Evolutionary conservation across 2,797 vertebrate species (phyloP).

Genomic region (Tenualosa ilisha): DNA sequence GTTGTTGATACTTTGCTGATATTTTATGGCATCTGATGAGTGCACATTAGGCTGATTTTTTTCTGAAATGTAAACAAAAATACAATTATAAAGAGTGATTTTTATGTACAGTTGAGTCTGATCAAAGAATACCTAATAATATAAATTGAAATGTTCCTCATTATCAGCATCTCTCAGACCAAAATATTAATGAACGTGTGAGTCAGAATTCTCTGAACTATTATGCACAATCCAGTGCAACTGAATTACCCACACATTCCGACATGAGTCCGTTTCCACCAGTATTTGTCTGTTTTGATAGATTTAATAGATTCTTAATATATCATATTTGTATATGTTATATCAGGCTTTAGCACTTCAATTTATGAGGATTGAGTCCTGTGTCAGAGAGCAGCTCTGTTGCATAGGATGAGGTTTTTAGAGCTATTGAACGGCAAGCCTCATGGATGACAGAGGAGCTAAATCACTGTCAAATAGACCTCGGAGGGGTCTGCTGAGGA

Average conservation of each 20-base stretch:
- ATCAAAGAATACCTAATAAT: too few relatives aligned
- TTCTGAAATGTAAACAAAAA: not conserved
- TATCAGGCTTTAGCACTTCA: not conserved
- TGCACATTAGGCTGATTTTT: not conserved
- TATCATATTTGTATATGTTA: not conserved
- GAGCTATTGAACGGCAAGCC: constrained; percentile 71
- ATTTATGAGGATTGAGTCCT: constrained; percentile 39
- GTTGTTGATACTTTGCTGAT: not conserved
- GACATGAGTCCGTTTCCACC: not conserved
- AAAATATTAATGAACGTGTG: not conserved
- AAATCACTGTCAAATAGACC: constrained; percentile 70
- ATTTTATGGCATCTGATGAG: not conserved
- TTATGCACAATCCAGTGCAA: not conserved
- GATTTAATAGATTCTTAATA: too few relatives aligned
- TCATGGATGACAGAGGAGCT: constrained; percentile 61
- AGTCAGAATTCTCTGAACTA: not conserved
- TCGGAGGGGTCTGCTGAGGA: constrained; percentile 37
- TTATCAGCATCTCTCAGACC: not conserved
- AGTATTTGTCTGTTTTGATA: not conserved
- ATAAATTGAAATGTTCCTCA: too few relatives aligned
- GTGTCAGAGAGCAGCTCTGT: constrained; percentile 75
- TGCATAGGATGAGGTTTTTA: constrained; percentile 76
- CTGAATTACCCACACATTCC: not conserved
- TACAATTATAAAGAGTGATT: constrained; percentile 38
- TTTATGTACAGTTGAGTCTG: constrained; percentile 26